phyloP scores from a whole-genome alignment of 2,888 invertebrate species.

The Margaritifera margaritifera region DNA sequence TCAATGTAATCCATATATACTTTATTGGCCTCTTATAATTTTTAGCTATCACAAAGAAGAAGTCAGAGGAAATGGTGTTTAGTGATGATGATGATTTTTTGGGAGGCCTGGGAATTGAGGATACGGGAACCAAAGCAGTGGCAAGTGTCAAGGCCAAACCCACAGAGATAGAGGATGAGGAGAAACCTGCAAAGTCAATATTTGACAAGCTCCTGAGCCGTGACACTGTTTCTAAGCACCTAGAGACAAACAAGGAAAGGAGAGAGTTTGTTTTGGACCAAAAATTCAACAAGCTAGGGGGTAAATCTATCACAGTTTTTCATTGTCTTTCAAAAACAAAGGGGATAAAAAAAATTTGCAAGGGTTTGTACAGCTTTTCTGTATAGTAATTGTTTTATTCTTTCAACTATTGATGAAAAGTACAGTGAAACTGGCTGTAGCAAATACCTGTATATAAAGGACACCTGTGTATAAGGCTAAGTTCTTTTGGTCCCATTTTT shows the following conservation, averaged over 20 bases:
- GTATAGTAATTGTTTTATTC: no score
- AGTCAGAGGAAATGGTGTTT: constrained; percentile 54
- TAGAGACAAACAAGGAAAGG: constrained; percentile 54
- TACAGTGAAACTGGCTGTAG: no score
- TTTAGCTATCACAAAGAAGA: constrained; percentile 27
- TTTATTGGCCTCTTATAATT: not conserved
- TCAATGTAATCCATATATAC: no score
- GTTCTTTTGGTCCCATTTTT: no score
- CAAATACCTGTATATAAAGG: no score
- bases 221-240: constrained; percentile 46
- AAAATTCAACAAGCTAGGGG: constrained; percentile 49
- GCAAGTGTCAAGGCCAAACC: constrained; percentile 27
- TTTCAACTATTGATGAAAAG: no score
- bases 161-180: constrained; percentile 38
- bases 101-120: constrained; percentile 56
- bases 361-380: no score
- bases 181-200: constrained; percentile 56
- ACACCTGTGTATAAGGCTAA: no score
- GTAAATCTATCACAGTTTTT: no score
- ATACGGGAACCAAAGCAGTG: constrained; percentile 24
- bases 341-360: no score
- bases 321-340: no score
- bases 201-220: constrained; percentile 65
- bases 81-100: constrained; percentile 65
- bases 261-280: constrained; percentile 65